These are phyloP conservation scores for Carettochelys insculpta DNA, from an alignment of 2,113 vertebrate genomes.

Conservation along the genomic window DNA sequence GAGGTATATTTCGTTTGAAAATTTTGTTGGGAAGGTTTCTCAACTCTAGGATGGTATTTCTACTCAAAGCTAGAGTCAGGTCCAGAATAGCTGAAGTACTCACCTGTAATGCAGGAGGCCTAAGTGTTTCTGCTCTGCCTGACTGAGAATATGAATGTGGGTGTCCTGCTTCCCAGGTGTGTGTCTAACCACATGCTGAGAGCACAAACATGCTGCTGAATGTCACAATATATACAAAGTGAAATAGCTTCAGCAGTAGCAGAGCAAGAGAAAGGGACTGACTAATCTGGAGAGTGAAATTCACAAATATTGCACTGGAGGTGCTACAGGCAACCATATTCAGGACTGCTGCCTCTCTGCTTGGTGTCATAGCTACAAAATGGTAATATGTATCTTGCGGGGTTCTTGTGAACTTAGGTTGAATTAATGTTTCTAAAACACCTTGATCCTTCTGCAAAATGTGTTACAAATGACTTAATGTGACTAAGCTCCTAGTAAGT, in stretches of 20 bases:
- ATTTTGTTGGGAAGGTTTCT: background rate
- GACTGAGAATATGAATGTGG: background rate
- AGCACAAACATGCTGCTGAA: background rate
- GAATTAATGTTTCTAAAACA: slow-evolving; percentile 1
- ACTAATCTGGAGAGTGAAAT: background rate
- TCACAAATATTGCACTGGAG: no score
- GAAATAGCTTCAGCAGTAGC: background rate
- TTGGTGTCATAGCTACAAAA: background rate
- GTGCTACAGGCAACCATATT: background rate
- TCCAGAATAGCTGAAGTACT: background rate
- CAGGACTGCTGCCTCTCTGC: background rate
- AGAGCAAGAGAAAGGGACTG: background rate
- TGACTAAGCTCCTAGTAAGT: background rate
- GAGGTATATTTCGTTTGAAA: background rate
- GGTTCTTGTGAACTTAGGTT: slow-evolving; percentile 25
- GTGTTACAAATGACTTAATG: background rate
- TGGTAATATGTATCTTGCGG: slow-evolving; percentile 24
- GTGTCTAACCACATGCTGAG: background rate
- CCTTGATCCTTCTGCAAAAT: background rate
- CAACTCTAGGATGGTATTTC: background rate
- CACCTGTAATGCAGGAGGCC: background rate
- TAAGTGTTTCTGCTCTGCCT: background rate
- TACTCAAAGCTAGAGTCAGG: background rate
- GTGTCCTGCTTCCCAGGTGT: background rate
- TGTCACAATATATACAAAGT: background rate